A percentile compares a stretch with the other conserved stretches of the same genome.
Evolutionary conservation across 1,140 invertebrate species (phyloP).

Genomic region (Hyphantria cunea): DNA sequence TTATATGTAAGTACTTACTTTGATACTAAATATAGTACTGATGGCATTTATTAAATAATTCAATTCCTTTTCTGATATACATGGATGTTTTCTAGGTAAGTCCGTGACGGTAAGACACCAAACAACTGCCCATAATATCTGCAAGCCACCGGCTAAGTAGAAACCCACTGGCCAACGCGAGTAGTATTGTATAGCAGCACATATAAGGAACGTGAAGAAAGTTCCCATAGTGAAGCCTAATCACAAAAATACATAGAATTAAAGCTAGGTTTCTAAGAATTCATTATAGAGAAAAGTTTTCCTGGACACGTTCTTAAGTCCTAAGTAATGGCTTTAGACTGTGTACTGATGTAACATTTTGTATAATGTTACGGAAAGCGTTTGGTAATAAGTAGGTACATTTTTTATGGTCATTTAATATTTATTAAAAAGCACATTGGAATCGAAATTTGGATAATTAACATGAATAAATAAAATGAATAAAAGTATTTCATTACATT

Average conservation of each 20-base stretch:
- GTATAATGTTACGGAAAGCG: too few species aligned
- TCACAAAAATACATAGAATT: conserved; percentile 45
- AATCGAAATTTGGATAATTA: too few species aligned
- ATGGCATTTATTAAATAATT: conserved; percentile 85
- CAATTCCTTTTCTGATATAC: conserved; percentile 88
- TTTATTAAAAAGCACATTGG: too few species aligned
- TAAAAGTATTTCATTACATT: too few species aligned
- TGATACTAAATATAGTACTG: conserved; percentile 80
- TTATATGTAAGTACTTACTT: conserved; percentile 43
- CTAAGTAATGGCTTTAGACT: too few species aligned
- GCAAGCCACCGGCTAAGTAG: conserved; percentile 85
- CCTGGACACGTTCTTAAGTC: background rate
- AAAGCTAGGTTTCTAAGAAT: background rate
- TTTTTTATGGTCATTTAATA: too few species aligned
- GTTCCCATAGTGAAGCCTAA: conserved; percentile 86
- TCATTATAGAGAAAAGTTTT: background rate
- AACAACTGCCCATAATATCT: conserved; percentile 83
- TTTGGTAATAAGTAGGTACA: too few species aligned
- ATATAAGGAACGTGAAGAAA: conserved; percentile 84
- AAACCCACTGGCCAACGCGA: conserved; percentile 89
- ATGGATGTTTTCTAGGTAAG: conserved; percentile 87
- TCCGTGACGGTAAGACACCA: conserved; percentile 87
- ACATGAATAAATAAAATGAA: too few species aligned
- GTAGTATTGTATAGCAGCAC: conserved; percentile 81
- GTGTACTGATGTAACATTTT: too few species aligned